Conservation (phyloP, 1,140 invertebrate species). For the Aphelenchoides besseyi region DNA sequence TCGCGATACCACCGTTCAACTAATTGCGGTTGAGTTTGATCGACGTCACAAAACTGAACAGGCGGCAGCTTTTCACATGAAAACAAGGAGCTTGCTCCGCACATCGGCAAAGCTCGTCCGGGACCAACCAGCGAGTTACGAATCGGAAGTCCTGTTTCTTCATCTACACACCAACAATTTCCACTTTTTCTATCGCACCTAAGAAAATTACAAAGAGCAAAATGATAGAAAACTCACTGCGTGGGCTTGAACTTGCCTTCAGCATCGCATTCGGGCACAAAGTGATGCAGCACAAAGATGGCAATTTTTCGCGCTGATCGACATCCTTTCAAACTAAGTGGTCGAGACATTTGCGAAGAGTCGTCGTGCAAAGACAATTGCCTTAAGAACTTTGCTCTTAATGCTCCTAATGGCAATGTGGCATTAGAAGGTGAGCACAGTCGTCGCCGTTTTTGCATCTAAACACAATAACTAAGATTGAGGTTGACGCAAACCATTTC, state of each 20-base stretch:
- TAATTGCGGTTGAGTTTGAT: not conserved
- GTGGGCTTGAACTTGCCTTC: slow-evolving; percentile 3
- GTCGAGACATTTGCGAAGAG: slow-evolving; percentile 1
- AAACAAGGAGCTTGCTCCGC: slow-evolving; percentile 9
- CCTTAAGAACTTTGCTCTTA: not conserved
- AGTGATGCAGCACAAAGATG: not conserved
- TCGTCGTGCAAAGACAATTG: not conserved
- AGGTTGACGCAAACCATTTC: slow-evolving; percentile 5
- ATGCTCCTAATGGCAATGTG: slow-evolving; percentile 4
- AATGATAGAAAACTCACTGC: slow-evolving; percentile 9
- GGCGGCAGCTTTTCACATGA: slow-evolving; percentile 17
- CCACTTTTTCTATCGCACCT: slow-evolving; percentile 1
- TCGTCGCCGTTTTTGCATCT: not conserved
- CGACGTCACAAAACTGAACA: not conserved
- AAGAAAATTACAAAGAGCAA: not conserved
- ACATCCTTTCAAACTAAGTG: slow-evolving; percentile 2
- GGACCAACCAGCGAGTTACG: not conserved
- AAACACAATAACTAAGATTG: not conserved
- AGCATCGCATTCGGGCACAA: slow-evolving; percentile 3
- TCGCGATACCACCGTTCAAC: slow-evolving; percentile 12
- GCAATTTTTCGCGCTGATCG: slow-evolving; percentile 7
- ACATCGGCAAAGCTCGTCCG: slow-evolving; percentile 16
- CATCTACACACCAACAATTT: slow-evolving; percentile 20
- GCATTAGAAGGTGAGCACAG: not conserved
- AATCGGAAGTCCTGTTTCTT: not conserved